phyloP scores from a whole-genome alignment of 2,888 invertebrate species.

The Criorhina ranunculi region DNA sequence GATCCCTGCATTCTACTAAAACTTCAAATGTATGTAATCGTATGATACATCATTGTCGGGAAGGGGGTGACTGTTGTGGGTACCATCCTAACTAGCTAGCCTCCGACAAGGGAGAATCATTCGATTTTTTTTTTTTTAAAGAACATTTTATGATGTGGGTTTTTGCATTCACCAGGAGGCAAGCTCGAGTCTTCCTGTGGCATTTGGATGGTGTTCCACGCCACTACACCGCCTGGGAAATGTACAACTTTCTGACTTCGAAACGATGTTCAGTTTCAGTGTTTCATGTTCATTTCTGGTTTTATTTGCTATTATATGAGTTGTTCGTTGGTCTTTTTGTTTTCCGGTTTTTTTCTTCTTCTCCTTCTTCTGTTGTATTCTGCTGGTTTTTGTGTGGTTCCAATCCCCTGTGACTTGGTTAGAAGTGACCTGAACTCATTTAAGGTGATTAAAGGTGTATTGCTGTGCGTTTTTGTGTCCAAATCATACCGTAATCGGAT shows the following conservation, averaged over 20 bases:
- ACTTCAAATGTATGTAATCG: conserved; percentile 65
- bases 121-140: conserved; percentile 68
- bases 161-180: conserved; percentile 29
- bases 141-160: conserved; percentile 61
- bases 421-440: conserved; percentile 51
- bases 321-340: conserved; percentile 19
- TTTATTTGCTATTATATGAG: conserved; percentile 36
- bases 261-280: conserved; percentile 44
- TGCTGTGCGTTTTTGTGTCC: conserved; percentile 11
- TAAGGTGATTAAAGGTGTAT: conserved; percentile 36
- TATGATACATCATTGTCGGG: conserved; percentile 57
- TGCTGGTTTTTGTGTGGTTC: conserved; percentile 7
- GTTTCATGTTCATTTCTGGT: conserved; percentile 45
- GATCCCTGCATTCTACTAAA: conserved; percentile 31
- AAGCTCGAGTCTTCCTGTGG: conserved; percentile 2
- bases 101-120: conserved; percentile 43
- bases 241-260: conserved; percentile 47
- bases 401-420: conserved; percentile 50
- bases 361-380: not conserved
- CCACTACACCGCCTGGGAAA: conserved; percentile 22
- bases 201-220: not conserved
- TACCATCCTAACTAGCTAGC: conserved; percentile 23
- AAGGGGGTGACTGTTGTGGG: not conserved
- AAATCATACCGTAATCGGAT: conserved; percentile 42
- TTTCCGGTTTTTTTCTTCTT: not conserved